Conservation (phyloP, 1,140 invertebrate species). For the Cepaea nemoralis region DNA sequence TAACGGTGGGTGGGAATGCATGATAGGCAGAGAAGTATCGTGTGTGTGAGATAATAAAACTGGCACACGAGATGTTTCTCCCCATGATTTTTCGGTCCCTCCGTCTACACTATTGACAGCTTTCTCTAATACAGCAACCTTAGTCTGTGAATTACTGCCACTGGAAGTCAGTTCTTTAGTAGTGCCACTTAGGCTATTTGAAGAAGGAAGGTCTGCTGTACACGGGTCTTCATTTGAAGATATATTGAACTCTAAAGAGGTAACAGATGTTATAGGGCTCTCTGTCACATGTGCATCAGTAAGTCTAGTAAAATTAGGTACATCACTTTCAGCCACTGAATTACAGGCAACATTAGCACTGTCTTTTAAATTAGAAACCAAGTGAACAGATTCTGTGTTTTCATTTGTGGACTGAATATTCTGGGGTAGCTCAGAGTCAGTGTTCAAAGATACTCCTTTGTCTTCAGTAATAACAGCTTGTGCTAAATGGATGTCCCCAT, state of each 20-base stretch:
- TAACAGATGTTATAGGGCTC: not conserved
- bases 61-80: slow-evolving; percentile 22
- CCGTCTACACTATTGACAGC: not conserved
- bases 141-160: not conserved
- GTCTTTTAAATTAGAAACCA: not conserved
- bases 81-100: not conserved
- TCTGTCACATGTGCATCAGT: not conserved
- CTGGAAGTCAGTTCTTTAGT: not conserved
- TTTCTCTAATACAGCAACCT: not conserved
- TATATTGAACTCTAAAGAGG: not conserved
- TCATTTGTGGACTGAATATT: not conserved
- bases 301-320: not conserved
- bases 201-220: not conserved
- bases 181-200: not conserved
- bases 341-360: not conserved
- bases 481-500: no score
- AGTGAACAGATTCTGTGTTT: not conserved
- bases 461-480: not conserved
- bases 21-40: not conserved
- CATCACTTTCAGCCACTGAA: not conserved
- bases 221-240: not conserved
- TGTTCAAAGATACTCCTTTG: not conserved
- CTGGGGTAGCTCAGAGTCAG: not conserved
- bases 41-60: slow-evolving; percentile 35
- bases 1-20: slow-evolving; percentile 40